Evolutionary conservation across 2,113 vertebrate genomes (phyloP).

Genomic region (Neoarius graeffei): DNA sequence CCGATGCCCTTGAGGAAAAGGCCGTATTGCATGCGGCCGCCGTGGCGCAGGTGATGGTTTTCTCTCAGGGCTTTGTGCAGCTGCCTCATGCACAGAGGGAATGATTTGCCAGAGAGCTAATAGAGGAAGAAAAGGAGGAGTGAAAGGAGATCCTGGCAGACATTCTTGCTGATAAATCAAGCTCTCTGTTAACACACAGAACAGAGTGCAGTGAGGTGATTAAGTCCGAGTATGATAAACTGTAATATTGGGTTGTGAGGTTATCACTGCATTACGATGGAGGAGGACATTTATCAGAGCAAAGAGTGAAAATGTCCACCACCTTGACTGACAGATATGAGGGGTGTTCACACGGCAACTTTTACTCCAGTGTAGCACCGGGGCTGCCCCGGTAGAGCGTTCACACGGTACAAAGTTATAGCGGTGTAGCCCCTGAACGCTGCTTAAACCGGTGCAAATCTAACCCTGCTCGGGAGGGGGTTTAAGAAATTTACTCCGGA

Average conservation of each 20-base stretch:
- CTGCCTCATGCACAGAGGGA: conserved; percentile 93
- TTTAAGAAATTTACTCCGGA: no score
- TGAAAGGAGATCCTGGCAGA: conserved; percentile 17
- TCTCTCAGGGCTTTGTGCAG: conserved; percentile 87
- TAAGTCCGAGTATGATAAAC: background rate
- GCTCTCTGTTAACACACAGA: background rate
- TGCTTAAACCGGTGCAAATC: no score
- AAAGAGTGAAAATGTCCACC: background rate
- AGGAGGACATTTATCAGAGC: background rate
- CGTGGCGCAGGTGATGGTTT: conserved; percentile 91
- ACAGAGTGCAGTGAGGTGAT: conserved; percentile 4
- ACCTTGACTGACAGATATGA: background rate
- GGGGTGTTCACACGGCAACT: no score
- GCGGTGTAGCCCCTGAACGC: no score
- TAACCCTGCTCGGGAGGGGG: no score
- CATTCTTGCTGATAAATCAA: background rate
- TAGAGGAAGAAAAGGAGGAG: conserved; percentile 6
- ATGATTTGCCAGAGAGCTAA: conserved; percentile 88
- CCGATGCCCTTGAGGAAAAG: conserved; percentile 96
- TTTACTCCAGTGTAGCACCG: no score
- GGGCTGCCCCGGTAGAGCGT: no score
- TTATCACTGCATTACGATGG: background rate
- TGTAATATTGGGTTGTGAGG: background rate
- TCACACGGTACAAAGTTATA: no score
- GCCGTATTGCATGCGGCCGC: conserved; percentile 95